Evolutionary conservation across 2,797 vertebrate species (phyloP), one percentile per base, ranked within the genome.

Genomic region (Acipenser transmontanus): DNA sequence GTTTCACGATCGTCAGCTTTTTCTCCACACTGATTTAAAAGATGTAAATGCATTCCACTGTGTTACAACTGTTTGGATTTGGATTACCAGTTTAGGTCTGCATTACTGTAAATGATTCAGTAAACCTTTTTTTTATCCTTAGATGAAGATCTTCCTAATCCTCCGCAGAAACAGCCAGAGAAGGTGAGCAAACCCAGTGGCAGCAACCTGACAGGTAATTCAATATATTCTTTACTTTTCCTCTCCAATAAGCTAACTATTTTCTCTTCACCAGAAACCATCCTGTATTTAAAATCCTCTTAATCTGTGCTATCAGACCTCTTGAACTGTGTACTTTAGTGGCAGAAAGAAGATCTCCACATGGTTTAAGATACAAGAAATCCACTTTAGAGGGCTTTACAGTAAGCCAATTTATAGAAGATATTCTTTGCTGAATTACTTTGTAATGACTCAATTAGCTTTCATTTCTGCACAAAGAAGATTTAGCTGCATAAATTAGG

Each of bases 381-480:
- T 87, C 84, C 85, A 84, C 91, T 86, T 81, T 91, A 94, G 93
- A 93, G 86, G 93, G 93, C 93, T 94, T 94, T 95, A 93, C 92
- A 96, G 91, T 94, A 94, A 96, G 92, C 94, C 93, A 92, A 93
- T 95, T 96, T 96, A 96, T 93, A 95, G 91, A 95, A 94, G 93
- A 88, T 93, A 94, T 94, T 93, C 92, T 90, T 91, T 89, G 90
- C 91, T 91, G 95, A 95, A 95, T 97, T 96, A 97, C 92, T 90
- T 84, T 91, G 92, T 98, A 98, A 98, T 95, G 96, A 97, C 96
- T 99, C 97, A 97, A 99, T 99, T 98, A 98, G 94, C 95, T 98
- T 97, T 97, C 93, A 95, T 98, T 98, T 98, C 96, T 97, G 93
- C 92, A 94, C 92, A 90, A 87, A 95, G 93, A 94, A 98, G 95